Evolutionary conservation across 2,797 vertebrate species (phyloP).

Genomic region (Pteronotus mesoamericanus): DNA sequence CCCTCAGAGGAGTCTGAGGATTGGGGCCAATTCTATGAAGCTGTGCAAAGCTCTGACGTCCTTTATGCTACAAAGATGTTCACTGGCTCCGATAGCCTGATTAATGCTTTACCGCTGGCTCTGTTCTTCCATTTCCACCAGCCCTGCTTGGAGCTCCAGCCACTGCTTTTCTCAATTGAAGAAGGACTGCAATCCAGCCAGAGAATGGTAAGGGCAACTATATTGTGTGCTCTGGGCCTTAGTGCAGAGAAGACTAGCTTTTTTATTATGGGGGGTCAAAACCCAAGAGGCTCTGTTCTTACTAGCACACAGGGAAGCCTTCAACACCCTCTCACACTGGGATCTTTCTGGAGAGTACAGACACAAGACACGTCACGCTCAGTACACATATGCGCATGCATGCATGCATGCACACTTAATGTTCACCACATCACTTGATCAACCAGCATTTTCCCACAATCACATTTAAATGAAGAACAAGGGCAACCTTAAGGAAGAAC

Average conservation of each 20-base stretch:
- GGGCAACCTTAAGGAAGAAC: neutral
- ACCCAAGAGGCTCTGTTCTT: neutral
- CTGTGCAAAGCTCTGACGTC: neutral
- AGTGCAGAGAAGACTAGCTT: neutral
- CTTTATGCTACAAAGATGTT: neutral
- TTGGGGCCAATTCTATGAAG: neutral
- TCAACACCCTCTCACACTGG: neutral
- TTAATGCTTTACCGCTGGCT: neutral
- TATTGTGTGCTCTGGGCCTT: rapidly evolving
- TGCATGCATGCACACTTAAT: neutral
- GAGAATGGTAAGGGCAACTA: neutral
- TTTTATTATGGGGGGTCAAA: neutral
- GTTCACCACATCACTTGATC: neutral
- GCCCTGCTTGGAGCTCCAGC: too few relatives aligned
- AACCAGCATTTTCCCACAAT: neutral
- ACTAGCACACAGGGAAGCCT: neutral
- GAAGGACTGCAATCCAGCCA: neutral
- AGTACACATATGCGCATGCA: neutral
- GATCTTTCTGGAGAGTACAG: neutral
- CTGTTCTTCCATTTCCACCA: neutral
- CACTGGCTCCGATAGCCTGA: neutral
- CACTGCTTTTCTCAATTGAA: neutral
- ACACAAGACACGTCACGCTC: neutral
- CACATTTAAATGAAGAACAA: neutral
- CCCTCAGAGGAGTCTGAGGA: neutral